Evolutionary conservation across 2,797 vertebrate species (phyloP), one percentile per base, ranked within the genome.

Genomic region (Argya squamiceps): DNA sequence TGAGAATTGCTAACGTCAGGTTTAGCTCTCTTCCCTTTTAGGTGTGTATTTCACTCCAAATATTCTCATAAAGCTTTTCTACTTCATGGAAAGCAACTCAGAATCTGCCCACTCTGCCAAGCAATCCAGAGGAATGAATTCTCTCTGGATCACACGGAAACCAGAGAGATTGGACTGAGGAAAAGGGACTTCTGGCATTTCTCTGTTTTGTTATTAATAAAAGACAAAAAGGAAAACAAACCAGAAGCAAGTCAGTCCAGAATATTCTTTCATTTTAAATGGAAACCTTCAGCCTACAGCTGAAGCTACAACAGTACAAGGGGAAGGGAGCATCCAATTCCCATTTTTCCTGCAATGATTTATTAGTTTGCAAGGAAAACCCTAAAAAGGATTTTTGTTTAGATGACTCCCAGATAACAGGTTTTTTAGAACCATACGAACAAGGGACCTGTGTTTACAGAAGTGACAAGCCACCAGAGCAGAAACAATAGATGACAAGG

Each of bases 401-500:
- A 85, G 76, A 30, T 49, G 60, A 91, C 5, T 29, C 59, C 36
- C 43, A 91, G 68, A 37, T 84, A 96, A 84, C 52, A 89, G 77
- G 78, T 91, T 92, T 89, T 90, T 89, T 30, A 80, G 96, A 92
- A 80, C 64, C 85, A n/a, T 53, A 76, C 39, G 75, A 92, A 96
- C 26, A 15, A 84, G 96, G 96, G 97, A 95, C 65, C 79, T 62
- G 81, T 97, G 93, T 98, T 97, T 98, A 97, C 94, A 92, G 46
- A 76, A 91, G 75, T 73, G 91, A 96, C 88, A 96, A 73, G 93
- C 44, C 92, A 92, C 88, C 84, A 91, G 69, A 71, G 76, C 78
- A 95, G 86, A 96, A 97, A 98, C 96, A 98, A 97, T 96, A 92
- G 91, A 41, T 88, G 82, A 73, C 92, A 94, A 92, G n/a, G 80